A percentile compares a stretch with the other conserved stretches of the same genome.
phyloP scores from a whole-genome alignment of 2,797 vertebrate species.

The Macropodus opercularis region DNA sequence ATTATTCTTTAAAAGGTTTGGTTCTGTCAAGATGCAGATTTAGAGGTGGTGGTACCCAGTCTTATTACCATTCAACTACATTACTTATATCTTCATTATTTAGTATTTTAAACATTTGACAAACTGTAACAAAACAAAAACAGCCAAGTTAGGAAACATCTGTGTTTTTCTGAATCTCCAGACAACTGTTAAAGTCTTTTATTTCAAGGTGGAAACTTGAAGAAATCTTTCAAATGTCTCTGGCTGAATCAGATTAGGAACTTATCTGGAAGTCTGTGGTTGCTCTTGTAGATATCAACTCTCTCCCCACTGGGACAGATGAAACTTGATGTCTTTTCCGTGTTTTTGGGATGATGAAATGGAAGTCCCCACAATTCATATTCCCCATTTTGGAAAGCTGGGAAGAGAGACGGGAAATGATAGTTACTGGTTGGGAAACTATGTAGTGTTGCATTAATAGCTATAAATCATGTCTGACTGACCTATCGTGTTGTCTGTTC shows the following conservation, averaged over 20 bases:
- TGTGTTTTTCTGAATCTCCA: background rate
- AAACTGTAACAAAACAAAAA: no score
- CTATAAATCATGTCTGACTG: background rate
- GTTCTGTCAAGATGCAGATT: no score
- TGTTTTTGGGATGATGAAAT: conserved; percentile 2
- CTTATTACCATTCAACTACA: no score
- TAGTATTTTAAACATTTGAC: no score
- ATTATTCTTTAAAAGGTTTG: no score
- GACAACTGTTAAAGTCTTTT: background rate
- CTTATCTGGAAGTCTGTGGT: conserved; percentile 17
- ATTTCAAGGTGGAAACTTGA: conserved; percentile 9
- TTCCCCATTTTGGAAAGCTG: background rate
- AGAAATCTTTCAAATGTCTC: background rate
- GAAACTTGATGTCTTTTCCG: conserved; percentile 28
- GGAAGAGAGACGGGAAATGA: background rate
- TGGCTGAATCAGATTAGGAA: conserved; percentile 17
- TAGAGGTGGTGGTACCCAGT: no score
- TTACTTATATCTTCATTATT: no score
- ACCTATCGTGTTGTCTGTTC: background rate
- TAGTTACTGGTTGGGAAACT: background rate
- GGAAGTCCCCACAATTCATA: background rate
- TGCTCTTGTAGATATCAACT: conserved; percentile 14
- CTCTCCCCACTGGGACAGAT: conserved; percentile 2
- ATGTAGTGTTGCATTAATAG: background rate
- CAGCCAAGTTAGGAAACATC: background rate